Evolutionary conservation across 1,140 invertebrate species (phyloP), one percentile per base, ranked within the genome.

Genomic region (Drosophila oshimai): DNA sequence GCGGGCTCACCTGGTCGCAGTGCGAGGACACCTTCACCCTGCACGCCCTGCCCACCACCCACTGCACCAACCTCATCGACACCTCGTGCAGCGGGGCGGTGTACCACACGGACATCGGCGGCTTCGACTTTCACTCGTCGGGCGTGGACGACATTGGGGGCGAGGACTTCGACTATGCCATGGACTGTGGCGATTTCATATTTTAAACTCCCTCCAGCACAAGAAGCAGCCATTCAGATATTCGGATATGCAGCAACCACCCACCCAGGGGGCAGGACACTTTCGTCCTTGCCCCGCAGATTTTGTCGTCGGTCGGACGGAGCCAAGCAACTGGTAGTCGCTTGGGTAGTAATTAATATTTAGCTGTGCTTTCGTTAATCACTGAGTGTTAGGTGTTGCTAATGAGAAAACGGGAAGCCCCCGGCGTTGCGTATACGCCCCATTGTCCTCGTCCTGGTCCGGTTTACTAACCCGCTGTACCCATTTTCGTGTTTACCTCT

Each of bases 141-240:
- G 93, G 92, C 45, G 92, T 93, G 33, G 91, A 91, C 44, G 91
- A 91, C 49, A 61, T 91, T 5, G 91, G 89, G n/a, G 93, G 93
- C n/a, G 93, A 93, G 60, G 93, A 93, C 67, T 93, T 93, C 90
- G 93, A 93, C 78, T 93, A 93, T 65, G 93, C 93, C 41, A 93
- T 93, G 42, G 93, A 93, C 65, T 93, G 93, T 84, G 93, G 93
- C 2, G 93, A 93, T 64, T 93, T 93, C 74, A 93, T 93, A 92
- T 93, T 93, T 92, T 93, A 93, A 92, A 81, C 28, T 24, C 28
- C 20, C 34, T 34, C 45, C 17, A 17, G 47, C 37, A 33, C 33
- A 26, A 10, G n/a, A n/a, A n/a, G n/a, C n/a, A n/a, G n/a, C n/a
- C 33, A 24, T 31, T 17, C 41, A 44, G 28, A n/a, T n/a, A n/a